Evolutionary conservation across 2,888 invertebrate genomes (phyloP), one percentile per base, ranked within the genome.

Genomic region (Galerucella nymphaeae): DNA sequence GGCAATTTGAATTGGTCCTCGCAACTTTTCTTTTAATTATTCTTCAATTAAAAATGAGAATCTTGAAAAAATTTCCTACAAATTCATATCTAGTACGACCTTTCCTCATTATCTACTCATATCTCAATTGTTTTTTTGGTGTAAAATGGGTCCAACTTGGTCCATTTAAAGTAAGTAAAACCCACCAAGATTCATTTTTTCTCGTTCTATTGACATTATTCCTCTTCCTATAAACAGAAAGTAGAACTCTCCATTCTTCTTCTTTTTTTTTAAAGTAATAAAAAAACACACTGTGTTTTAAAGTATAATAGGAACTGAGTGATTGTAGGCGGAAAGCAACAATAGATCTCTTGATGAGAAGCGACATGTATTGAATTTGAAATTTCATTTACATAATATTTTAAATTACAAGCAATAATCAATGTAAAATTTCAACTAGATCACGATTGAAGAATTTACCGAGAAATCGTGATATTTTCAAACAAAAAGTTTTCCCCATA

Each of bases 281-380:
- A 68, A 68, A 64, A 64, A 65, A 65, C 16, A 14, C 9, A 18
- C 18, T 53, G 38, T 48, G 9, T 50, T 76, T 76, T 73, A 73
- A 73, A 74, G 58, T 76, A 71, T 76, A 78, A 74, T 74, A 76
- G 75, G 75, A 78, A 78, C 76, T 75, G 74, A 74, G 45, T 72
- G 11, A 62, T 41, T 57, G 75, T 75, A 62, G 78, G 78, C 73
- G 78, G 75, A 74, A 68, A 71, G 73, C 73, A 78, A 78, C 78
- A 78, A 78, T 78, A 71, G 78, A 78, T 73, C 67, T 75, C 76
- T 78, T 76, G 78, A 78, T 78, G 78, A 78, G 74, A 74, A 75
- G 74, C 74, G 73, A 75, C 74, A 73, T 74, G 74, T 73, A 75
- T 78, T 73, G 76, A 76, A 76, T 74, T 75, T 68, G 73, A 78